Percentiles rank a stretch among this genome's conserved stretches.
Conservation (phyloP, 2,888 invertebrate genomes). For the Ectemnius lituratus region DNA sequence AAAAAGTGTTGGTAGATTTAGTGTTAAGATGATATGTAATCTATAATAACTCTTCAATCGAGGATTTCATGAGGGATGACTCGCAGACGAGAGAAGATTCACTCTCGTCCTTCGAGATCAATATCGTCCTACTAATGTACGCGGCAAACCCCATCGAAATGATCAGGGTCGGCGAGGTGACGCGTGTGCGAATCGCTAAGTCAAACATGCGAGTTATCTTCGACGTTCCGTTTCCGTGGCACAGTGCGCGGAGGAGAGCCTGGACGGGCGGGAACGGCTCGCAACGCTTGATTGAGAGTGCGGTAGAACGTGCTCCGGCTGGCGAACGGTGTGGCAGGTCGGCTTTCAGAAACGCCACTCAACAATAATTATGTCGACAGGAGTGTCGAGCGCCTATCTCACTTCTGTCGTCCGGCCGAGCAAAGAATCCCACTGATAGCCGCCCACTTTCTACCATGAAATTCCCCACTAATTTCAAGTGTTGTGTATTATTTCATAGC, state of each 20-base stretch:
- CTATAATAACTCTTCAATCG: no score
- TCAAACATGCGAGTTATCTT: slow-evolving; percentile 1
- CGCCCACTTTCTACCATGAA: no score
- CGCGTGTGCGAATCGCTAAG: background rate
- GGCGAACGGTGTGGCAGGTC: slow-evolving; percentile 1
- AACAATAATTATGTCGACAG: no score
- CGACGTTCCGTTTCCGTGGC: slow-evolving; percentile 7
- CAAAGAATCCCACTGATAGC: no score
- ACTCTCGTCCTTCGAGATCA: background rate
- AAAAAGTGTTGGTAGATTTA: no score
- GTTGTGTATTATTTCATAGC: no score
- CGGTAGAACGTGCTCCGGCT: background rate
- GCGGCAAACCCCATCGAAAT: background rate
- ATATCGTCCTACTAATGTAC: background rate
- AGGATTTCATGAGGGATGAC: no score
- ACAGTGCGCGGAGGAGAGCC: background rate
- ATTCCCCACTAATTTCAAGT: no score
- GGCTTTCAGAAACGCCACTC: slow-evolving; percentile 1
- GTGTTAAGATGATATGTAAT: no score
- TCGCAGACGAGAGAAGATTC: no score
- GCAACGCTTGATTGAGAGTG: background rate
- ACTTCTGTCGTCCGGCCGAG: no score
- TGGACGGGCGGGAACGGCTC: background rate
- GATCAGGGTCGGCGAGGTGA: background rate
- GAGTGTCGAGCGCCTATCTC: no score